Evolutionary conservation across 2,888 invertebrate species (phyloP).

Genomic region (Caenorhabditis uteleia): DNA sequence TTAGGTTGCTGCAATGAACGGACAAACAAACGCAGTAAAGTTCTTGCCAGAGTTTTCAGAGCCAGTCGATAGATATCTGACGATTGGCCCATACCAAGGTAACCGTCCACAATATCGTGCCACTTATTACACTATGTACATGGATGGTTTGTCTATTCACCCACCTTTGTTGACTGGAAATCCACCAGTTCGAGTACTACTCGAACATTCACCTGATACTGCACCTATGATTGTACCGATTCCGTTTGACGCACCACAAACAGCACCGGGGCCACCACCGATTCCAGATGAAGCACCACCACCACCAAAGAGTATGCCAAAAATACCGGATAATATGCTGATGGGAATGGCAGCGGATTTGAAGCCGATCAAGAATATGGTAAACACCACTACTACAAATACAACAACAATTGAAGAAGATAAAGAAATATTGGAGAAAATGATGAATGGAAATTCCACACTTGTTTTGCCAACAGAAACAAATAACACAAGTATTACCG

Average conservation of each 20-base stretch:
- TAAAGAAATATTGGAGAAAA: too few relatives aligned
- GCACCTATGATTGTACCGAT: conserved; percentile 13
- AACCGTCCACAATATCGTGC: not conserved
- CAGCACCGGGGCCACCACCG: not conserved
- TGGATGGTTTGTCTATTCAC: not conserved
- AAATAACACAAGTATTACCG: not conserved
- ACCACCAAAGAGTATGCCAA: not conserved
- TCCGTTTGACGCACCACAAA: conserved; percentile 13
- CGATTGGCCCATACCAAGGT: conserved; percentile 41
- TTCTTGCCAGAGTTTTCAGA: conserved; percentile 27
- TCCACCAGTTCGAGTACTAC: conserved; percentile 3
- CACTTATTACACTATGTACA: not conserved
- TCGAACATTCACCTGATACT: too few relatives aligned
- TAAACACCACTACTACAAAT: too few relatives aligned
- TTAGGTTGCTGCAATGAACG: conserved; percentile 18
- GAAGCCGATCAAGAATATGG: not conserved
- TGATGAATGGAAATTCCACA: not conserved
- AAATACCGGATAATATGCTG: conserved; percentile 8
- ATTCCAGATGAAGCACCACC: not conserved
- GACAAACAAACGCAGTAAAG: conserved; percentile 12
- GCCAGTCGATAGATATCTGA: conserved; percentile 32
- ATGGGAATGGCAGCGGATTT: conserved; percentile 19
- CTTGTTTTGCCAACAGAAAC: not conserved
- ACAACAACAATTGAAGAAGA: too few relatives aligned
- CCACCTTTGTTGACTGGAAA: not conserved